These are phyloP conservation scores for Natator depressus DNA, from an alignment of 2,113 vertebrate species.

Conservation along the genomic window DNA sequence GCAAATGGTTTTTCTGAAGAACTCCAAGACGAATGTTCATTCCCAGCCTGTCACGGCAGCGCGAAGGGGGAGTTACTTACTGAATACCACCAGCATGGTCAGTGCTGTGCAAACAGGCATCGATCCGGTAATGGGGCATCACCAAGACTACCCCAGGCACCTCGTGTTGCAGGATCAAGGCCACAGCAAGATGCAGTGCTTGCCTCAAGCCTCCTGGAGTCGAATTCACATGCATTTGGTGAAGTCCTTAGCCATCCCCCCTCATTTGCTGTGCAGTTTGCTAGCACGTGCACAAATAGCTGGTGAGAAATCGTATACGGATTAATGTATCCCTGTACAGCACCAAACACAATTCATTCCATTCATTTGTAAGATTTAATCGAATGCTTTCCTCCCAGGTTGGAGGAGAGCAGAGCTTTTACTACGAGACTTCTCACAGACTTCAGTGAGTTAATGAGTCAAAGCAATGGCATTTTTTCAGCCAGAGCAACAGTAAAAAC, in stretches of 20 bases:
- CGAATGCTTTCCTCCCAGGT: not conserved
- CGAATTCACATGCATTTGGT: not conserved
- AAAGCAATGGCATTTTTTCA: not conserved
- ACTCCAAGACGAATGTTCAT: not conserved
- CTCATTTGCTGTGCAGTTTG: not conserved
- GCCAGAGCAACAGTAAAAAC: not conserved
- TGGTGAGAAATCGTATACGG: not conserved
- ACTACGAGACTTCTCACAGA: not conserved
- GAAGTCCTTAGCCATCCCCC: not conserved
- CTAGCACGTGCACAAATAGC: not conserved
- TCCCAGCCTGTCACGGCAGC: not conserved
- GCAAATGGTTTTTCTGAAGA: not conserved
- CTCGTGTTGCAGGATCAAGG: not conserved
- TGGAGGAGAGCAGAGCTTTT: not conserved
- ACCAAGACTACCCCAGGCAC: not conserved
- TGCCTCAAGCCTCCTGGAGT: not conserved
- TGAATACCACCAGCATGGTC: not conserved
- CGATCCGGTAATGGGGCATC: not conserved
- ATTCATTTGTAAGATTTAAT: not conserved
- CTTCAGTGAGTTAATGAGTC: not conserved
- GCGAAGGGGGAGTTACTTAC: not conserved
- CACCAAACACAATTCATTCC: not conserved
- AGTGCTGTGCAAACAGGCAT: not conserved
- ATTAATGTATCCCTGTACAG: not conserved
- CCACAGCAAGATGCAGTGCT: not conserved